A percentile compares a stretch with the other conserved stretches of the same genome.
phyloP scores from a whole-genome alignment of 2,888 invertebrate species.

The Apamea crenata region DNA sequence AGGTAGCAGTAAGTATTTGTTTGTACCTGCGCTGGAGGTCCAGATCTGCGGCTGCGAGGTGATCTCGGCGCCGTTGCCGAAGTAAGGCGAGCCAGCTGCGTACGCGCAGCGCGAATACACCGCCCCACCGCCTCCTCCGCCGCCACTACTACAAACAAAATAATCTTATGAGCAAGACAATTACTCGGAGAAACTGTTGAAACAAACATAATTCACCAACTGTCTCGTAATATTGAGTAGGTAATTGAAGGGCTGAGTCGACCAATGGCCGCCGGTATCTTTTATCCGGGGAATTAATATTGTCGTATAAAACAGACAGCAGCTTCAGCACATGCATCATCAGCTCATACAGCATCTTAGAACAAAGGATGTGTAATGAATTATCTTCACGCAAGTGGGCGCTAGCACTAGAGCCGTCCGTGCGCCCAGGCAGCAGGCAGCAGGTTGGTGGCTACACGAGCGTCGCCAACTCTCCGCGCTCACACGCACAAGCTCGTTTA shows the following conservation, averaged over 20 bases:
- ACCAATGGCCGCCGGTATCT: not conserved
- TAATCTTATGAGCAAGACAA: not conserved
- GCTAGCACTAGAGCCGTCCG: not conserved
- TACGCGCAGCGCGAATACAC: constrained; percentile 82
- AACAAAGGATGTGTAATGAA: not conserved
- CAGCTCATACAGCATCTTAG: not conserved
- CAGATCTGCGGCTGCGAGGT: constrained; percentile 80
- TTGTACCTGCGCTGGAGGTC: constrained; percentile 79
- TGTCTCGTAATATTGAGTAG: not conserved
- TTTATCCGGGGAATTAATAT: not conserved
- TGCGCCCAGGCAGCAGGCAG: not conserved
- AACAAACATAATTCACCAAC: not conserved
- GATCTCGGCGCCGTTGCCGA: constrained; percentile 76
- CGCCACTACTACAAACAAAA: constrained; percentile 42
- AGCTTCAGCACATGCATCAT: not conserved
- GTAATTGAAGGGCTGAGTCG: not conserved
- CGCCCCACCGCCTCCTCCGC: constrained; percentile 70
- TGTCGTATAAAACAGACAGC: not conserved
- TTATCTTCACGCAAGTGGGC: not conserved
- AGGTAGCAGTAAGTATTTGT: not conserved
- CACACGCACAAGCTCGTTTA: not conserved
- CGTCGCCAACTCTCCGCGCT: not conserved
- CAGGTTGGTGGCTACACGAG: not conserved
- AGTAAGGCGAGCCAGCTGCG: constrained; percentile 81
- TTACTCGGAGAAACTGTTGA: not conserved